These are phyloP conservation scores for Xyrichtys novacula DNA, from an alignment of 2,797 vertebrate genomes.

Conservation along the genomic window DNA sequence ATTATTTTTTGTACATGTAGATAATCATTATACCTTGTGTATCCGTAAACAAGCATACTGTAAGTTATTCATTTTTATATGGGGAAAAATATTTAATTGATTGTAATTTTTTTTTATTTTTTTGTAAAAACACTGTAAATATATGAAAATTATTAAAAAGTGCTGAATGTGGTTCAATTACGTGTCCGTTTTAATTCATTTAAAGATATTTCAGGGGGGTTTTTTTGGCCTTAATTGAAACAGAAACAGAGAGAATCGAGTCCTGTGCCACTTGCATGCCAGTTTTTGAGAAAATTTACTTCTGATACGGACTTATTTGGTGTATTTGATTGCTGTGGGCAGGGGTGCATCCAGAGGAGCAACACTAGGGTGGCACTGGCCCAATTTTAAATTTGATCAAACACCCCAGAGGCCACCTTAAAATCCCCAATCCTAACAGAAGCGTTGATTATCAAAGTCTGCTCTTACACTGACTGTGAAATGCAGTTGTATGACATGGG, in stretches of 20 bases:
- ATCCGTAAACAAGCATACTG: constrained; percentile 68
- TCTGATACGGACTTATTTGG: constrained; percentile 21
- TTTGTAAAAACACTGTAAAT: constrained; percentile 77
- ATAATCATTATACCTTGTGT: constrained; percentile 73
- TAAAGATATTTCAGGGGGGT: too few relatives aligned
- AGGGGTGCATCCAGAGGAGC: too few relatives aligned
- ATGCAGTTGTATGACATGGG: too few relatives aligned
- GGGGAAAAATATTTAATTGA: constrained; percentile 75
- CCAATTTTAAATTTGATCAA: too few relatives aligned
- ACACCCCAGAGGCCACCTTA: too few relatives aligned
- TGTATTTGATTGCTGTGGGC: constrained; percentile 9
- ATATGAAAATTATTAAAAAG: constrained; percentile 49
- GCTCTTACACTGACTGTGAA: too few relatives aligned
- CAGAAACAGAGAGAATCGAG: too few relatives aligned
- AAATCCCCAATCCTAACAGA: too few relatives aligned
- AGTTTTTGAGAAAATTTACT: constrained; percentile 28
- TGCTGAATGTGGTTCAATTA: constrained; percentile 57
- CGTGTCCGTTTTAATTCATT: constrained; percentile 50
- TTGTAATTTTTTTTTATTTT: constrained; percentile 61
- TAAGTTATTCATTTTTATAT: constrained; percentile 85
- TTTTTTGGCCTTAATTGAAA: too few relatives aligned
- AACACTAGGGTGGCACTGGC: too few relatives aligned
- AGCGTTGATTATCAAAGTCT: too few relatives aligned
- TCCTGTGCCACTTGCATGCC: too few relatives aligned
- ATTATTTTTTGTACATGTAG: constrained; percentile 71